Evolutionary conservation across 2,797 vertebrate genomes (phyloP).

Genomic region (Loris lydekkerianus): DNA sequence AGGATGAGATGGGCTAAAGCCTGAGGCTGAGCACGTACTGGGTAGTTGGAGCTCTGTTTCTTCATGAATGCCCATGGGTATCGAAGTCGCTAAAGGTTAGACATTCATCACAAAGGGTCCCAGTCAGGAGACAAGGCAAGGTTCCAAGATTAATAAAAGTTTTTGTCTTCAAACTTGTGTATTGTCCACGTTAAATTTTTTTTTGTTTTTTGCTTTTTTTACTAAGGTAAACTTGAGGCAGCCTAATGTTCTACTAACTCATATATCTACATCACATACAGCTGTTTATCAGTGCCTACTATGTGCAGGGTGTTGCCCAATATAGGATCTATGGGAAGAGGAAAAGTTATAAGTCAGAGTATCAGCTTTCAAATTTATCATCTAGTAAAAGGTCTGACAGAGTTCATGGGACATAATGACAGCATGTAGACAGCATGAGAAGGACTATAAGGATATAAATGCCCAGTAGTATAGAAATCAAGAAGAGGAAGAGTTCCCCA

Average conservation of each 20-base stretch:
- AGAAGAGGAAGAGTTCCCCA: not conserved
- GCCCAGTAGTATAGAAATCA: not conserved
- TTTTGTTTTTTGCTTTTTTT: not conserved
- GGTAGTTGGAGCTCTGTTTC: conserved; percentile 57
- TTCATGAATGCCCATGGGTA: conserved; percentile 67
- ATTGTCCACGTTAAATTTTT: not conserved
- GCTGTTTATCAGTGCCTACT: not conserved
- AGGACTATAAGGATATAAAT: not conserved
- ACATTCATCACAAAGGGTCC: conserved; percentile 67
- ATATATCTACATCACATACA: not conserved
- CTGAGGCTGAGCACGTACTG: conserved; percentile 74
- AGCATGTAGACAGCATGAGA: not conserved
- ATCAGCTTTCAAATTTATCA: conserved; percentile 3
- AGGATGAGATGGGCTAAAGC: conserved; percentile 77
- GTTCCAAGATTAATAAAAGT: not conserved
- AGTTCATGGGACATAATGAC: not conserved
- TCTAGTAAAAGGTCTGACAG: conserved; percentile 20
- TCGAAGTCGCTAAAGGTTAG: conserved; percentile 76
- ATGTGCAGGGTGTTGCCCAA: not conserved
- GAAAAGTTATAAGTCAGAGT: not conserved
- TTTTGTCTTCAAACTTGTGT: conserved; percentile 25
- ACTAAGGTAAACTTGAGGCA: not conserved
- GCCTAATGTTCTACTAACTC: not conserved
- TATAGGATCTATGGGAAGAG: not conserved
- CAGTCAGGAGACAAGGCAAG: conserved; percentile 12